Evolutionary conservation across 2,888 invertebrate species (phyloP).

Genomic region (Volucella zonaria): DNA sequence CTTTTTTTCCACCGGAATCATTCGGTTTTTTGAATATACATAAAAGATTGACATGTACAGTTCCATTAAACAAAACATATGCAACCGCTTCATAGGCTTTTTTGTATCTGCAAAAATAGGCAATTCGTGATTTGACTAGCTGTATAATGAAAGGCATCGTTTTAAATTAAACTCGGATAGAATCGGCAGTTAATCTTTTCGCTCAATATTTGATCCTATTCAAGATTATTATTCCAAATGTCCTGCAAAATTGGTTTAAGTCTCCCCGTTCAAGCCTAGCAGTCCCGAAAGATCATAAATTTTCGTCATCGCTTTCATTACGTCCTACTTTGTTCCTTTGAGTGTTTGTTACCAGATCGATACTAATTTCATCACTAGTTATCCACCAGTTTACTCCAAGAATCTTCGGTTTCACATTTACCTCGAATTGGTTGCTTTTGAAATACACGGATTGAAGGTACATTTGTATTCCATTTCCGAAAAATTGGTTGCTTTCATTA

Average conservation of each 20-base stretch:
- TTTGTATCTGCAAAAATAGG: constrained; percentile 14
- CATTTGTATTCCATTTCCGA: too few species aligned
- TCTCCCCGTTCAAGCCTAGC: constrained; percentile 43
- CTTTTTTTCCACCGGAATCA: background rate
- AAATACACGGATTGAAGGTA: too few species aligned
- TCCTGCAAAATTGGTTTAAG: constrained; percentile 57
- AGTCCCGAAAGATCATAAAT: constrained; percentile 51
- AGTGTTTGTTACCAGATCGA: constrained; percentile 22
- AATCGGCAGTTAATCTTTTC: constrained; percentile 19
- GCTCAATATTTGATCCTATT: constrained; percentile 49
- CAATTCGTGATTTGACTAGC: too few species aligned
- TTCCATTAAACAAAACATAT: background rate
- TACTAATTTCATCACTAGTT: constrained; percentile 31
- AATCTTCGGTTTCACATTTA: too few species aligned
- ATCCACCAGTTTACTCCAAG: too few species aligned
- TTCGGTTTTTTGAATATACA: constrained; percentile 1
- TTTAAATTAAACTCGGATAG: constrained; percentile 1
- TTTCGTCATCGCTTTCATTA: constrained; percentile 53
- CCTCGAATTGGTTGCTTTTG: too few species aligned
- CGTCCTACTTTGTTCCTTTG: constrained; percentile 47
- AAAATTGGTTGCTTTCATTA: background rate
- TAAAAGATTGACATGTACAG: too few species aligned
- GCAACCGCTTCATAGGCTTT: constrained; percentile 63
- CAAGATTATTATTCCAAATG: constrained; percentile 1
- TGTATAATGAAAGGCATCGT: too few species aligned